phyloP scores from a whole-genome alignment of 2,797 vertebrate species.

The Catostomus latipinnis region DNA sequence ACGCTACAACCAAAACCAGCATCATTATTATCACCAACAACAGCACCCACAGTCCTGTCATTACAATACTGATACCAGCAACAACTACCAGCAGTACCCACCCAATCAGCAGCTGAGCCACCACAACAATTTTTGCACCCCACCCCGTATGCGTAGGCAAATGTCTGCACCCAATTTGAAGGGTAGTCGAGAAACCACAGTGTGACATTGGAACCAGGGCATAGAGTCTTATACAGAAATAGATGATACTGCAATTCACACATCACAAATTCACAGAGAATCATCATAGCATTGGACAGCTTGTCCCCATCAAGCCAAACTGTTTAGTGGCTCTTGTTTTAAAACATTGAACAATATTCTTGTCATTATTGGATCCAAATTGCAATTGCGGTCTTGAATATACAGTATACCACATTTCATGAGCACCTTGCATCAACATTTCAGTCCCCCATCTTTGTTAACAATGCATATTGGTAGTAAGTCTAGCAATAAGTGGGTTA shows the following conservation, averaged over 20 bases:
- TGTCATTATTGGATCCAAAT: constrained; percentile 71
- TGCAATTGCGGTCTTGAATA: constrained; percentile 59
- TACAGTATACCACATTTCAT: neutral
- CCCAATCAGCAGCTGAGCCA: constrained; percentile 78
- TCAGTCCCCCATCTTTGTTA: constrained; percentile 48
- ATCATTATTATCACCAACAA: constrained; percentile 59
- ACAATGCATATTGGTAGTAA: constrained; percentile 63
- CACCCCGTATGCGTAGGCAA: constrained; percentile 94
- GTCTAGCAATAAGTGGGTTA: constrained; percentile 14
- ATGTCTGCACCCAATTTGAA: constrained; percentile 96
- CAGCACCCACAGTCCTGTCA: constrained; percentile 82
- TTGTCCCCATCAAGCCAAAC: constrained; percentile 63
- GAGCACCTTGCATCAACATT: neutral
- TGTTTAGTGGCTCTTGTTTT: constrained; percentile 66
- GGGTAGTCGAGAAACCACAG: constrained; percentile 90
- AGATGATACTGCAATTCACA: constrained; percentile 41
- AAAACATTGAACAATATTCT: constrained; percentile 64
- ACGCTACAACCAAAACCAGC: constrained; percentile 77
- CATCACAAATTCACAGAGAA: constrained; percentile 69
- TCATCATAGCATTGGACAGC: constrained; percentile 74
- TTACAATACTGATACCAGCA: constrained; percentile 65
- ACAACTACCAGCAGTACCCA: constrained; percentile 73
- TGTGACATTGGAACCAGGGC: constrained; percentile 74
- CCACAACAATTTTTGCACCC: constrained; percentile 84
- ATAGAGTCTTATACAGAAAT: constrained; percentile 32